Percentiles rank a stretch among this genome's conserved stretches.
phyloP scores from a whole-genome alignment of 1,140 invertebrate genomes.

The Drosophila cardini region DNA sequence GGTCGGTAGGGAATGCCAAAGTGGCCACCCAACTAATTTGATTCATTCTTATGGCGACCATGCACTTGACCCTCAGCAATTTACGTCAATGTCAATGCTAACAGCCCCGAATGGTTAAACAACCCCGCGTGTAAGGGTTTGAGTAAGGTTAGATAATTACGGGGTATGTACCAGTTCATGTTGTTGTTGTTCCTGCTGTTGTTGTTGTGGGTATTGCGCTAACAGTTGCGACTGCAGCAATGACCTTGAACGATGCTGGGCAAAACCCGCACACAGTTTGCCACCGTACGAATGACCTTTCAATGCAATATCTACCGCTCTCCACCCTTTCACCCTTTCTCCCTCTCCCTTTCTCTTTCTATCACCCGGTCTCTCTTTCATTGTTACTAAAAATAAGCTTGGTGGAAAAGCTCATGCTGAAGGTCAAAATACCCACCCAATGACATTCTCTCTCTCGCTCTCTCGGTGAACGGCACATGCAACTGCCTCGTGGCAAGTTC shows the following conservation, averaged over 20 bases:
- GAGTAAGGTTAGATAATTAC: conserved; percentile 58
- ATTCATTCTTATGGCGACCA: conserved; percentile 67
- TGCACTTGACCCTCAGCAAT: conserved; percentile 76
- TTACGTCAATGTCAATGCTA: conserved; percentile 76
- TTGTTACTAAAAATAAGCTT: conserved; percentile 77
- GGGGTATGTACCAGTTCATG: conserved; percentile 8
- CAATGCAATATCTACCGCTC: conserved; percentile 44
- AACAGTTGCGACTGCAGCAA: conserved; percentile 56
- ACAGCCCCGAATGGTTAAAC: conserved; percentile 18
- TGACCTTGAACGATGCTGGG: conserved; percentile 63
- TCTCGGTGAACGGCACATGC: conserved; percentile 61
- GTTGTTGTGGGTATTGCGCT: conserved; percentile 32
- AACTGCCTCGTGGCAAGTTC: conserved; percentile 77
- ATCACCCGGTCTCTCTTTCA: background rate
- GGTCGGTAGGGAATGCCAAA: background rate
- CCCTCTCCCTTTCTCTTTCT: background rate
- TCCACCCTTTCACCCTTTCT: background rate
- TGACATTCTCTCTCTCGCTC: background rate
- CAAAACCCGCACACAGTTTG: conserved; percentile 42
- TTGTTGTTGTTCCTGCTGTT: conserved; percentile 24
- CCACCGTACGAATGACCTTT: conserved; percentile 69
- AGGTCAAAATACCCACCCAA: conserved; percentile 70
- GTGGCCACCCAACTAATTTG: conserved; percentile 60
- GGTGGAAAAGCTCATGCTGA: conserved; percentile 67
- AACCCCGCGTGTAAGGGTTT: background rate